Percentiles rank a stretch among this genome's conserved stretches.
phyloP scores from a whole-genome alignment of 2,797 vertebrate genomes.

The Dallia pectoralis region DNA sequence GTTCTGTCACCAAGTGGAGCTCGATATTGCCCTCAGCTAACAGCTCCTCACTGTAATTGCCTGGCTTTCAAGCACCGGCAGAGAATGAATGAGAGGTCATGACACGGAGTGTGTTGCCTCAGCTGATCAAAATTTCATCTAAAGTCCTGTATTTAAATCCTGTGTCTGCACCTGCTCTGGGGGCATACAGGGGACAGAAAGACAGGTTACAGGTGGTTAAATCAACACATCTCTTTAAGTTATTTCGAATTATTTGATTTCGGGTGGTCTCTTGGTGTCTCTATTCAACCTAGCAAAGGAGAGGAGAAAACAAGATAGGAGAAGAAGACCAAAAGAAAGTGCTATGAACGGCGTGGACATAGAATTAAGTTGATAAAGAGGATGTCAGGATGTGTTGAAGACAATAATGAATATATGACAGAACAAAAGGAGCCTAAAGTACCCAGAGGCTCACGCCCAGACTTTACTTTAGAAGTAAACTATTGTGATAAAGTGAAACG shows the following conservation, averaged over 20 bases:
- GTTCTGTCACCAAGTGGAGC: background rate
- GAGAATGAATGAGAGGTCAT: background rate
- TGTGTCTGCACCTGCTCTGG: background rate
- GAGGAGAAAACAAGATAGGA: background rate
- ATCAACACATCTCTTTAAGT: conserved; percentile 33
- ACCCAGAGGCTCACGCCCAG: conserved; percentile 20
- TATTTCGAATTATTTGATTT: conserved; percentile 27
- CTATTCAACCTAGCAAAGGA: conserved; percentile 10
- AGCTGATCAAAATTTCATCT: conserved; percentile 10
- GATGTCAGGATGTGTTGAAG: conserved; percentile 29
- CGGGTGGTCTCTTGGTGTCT: conserved; percentile 10
- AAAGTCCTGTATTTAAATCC: conserved; percentile 5
- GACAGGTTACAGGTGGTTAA: conserved; percentile 36
- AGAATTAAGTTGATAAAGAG: conserved; percentile 34
- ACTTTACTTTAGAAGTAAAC: conserved; percentile 39
- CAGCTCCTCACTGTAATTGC: background rate
- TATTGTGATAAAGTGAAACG: conserved; percentile 53
- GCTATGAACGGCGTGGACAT: conserved; percentile 32
- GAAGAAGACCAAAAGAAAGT: background rate
- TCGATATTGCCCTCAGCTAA: background rate
- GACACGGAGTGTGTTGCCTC: background rate
- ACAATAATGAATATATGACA: background rate
- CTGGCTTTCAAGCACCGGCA: background rate
- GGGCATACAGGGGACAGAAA: background rate
- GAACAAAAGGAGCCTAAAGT: background rate